A percentile compares a stretch with the other conserved stretches of the same genome.
These are phyloP conservation scores for Aplysina aerophoba DNA, from an alignment of 37 sponge, comb jelly and placozoan species.

Conservation along the genomic window DNA sequence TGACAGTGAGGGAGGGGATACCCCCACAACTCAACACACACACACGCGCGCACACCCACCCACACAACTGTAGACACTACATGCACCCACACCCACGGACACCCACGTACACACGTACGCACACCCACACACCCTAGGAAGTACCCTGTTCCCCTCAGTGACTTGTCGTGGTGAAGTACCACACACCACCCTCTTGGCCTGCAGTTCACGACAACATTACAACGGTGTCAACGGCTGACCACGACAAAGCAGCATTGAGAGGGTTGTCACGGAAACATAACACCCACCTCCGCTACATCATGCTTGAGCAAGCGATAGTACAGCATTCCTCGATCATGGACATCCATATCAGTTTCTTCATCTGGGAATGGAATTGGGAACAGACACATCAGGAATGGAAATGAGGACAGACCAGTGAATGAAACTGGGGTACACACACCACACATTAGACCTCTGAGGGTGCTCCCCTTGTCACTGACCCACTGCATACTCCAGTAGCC, in stretches of 20 bases:
- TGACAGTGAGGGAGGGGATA: background rate
- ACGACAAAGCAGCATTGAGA: no score
- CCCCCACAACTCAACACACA: slow-evolving; percentile 1
- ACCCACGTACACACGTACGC: background rate
- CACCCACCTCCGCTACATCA: slow-evolving; percentile 55
- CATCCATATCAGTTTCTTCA: slow-evolving; percentile 92
- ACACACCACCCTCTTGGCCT: slow-evolving; percentile 70
- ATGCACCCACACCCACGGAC: slow-evolving; percentile 3
- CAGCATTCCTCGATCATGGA: slow-evolving; percentile 87
- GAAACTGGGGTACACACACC: no score
- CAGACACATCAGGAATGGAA: no score
- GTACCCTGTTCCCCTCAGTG: slow-evolving; percentile 56
- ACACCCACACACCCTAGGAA: slow-evolving; percentile 22
- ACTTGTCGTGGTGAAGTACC: slow-evolving; percentile 45
- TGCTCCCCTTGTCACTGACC: slow-evolving; percentile 68
- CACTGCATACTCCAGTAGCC: slow-evolving; percentile 79
- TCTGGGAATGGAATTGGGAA: no score
- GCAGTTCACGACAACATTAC: no score
- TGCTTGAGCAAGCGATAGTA: slow-evolving; percentile 91
- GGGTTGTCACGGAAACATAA: no score
- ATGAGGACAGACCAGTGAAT: no score
- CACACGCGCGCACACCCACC: slow-evolving; percentile 3
- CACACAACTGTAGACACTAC: slow-evolving; percentile 8
- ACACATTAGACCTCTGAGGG: no score
- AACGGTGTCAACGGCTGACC: no score